phyloP scores from a whole-genome alignment of 2,797 vertebrate species.

The Paramormyrops hopkinsi region DNA sequence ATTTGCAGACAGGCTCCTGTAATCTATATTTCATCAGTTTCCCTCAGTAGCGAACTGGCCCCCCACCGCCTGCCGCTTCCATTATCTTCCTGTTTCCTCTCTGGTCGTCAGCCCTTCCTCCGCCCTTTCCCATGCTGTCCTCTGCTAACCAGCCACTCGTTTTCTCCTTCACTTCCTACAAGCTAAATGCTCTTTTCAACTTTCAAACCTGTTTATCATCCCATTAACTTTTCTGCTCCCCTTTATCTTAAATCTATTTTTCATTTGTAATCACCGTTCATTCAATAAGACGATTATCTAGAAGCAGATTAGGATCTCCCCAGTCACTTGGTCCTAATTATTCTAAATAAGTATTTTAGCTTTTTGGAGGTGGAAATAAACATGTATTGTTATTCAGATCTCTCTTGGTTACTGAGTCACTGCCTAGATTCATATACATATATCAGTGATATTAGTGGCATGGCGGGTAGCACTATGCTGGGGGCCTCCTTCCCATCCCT shows the following conservation, averaged over 20 bases:
- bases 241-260: slow-evolving; percentile 8
- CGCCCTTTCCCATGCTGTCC: not conserved
- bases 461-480: not conserved
- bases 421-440: not conserved
- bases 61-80: not conserved
- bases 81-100: not conserved
- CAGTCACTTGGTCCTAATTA: not conserved
- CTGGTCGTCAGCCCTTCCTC: not conserved
- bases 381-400: not conserved
- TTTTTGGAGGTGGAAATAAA: not conserved
- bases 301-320: not conserved
- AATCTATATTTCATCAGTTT: not conserved
- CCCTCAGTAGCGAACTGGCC: not conserved
- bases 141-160: not conserved
- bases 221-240: not conserved
- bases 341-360: not conserved
- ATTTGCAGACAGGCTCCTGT: not conserved
- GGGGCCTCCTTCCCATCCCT: not conserved
- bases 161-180: not conserved
- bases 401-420: not conserved
- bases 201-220: not conserved
- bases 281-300: slow-evolving; percentile 9
- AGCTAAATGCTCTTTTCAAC: not conserved
- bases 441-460: not conserved
- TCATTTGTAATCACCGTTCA: slow-evolving; percentile 1